These are phyloP conservation scores for Anthoscopus minutus DNA, from an alignment of 2,113 vertebrate species.

Conservation along the genomic window DNA sequence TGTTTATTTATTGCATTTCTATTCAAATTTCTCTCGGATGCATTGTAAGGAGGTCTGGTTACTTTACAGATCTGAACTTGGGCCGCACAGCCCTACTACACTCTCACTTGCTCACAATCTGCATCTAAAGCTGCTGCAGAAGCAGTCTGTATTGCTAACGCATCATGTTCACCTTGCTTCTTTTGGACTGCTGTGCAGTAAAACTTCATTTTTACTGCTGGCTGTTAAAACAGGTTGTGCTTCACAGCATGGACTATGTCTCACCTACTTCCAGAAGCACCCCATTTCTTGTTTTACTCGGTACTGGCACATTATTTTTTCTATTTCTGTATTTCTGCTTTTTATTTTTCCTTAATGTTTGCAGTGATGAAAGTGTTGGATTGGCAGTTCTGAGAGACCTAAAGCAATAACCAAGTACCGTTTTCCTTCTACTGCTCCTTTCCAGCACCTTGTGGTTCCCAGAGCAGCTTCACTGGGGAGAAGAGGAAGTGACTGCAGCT, in stretches of 20 bases:
- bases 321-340: background rate
- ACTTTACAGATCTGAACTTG: background rate
- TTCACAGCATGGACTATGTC: background rate
- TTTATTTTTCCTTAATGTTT: background rate
- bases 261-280: background rate
- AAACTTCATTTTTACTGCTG: background rate
- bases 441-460: background rate
- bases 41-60: background rate
- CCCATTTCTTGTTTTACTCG: background rate
- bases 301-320: background rate
- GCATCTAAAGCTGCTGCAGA: background rate
- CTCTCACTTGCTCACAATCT: background rate
- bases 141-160: background rate
- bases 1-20: background rate
- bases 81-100: background rate
- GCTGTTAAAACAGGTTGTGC: background rate
- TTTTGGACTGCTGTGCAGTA: background rate
- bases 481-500: background rate
- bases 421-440: background rate
- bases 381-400: background rate
- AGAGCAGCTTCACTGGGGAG: rapidly evolving
- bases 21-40: background rate
- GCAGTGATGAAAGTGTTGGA: background rate
- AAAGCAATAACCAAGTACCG: background rate
- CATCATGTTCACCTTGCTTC: background rate